Base-by-base conservation (phyloP, 2,888 invertebrate species). In the Zaprionus lineosus region DNA sequence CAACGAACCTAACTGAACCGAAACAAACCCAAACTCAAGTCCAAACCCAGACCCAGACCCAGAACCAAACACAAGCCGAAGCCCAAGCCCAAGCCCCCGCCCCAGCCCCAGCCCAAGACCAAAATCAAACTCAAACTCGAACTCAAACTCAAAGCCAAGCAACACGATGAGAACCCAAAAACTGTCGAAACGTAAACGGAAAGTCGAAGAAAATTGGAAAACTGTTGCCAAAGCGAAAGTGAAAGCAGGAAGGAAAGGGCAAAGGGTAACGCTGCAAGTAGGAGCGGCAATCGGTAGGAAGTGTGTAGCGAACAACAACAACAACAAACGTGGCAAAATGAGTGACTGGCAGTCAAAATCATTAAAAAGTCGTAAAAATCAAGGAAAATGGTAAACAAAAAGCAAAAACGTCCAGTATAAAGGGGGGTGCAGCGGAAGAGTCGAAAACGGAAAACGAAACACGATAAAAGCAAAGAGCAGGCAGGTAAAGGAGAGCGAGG, bases 321-420 rank as follows among this genome's bases (percentile, higher is more conserved):
- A 44, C 24, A 26, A 31, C 29, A 40, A 62, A 72, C 59, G 84
- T 75, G 82, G 73, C 83, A 44, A 79, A 85, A 76, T 85, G 82
- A 82, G 79, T 85, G 84, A 84, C 83, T 85, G 85, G 70, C 83
- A 83, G 81, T 78, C 79, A 84, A 81, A 82, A 84, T 82, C 81
- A 82, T 82, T 82, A 82, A 84, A 84, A 82, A 84, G 85, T 84
- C 85, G 81, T 82, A 82, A 84, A 78, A 84, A 83, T 82, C 84
- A 68, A 68, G 79, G 76, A 56, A 69, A 83, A 73, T 67, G 79
- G 77, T 75, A 83, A 78, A 75, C 68, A 77, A 60, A 40, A 52
- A 41, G 31, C 39, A 34, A 68, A 57, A 53, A 59, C 41, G 37
- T 29, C 14, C 33, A 51, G 43, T 14, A 8, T 4, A 19, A 9